Conservation (phyloP, 2,797 vertebrate species). For the Acridotheres tristis region DNA sequence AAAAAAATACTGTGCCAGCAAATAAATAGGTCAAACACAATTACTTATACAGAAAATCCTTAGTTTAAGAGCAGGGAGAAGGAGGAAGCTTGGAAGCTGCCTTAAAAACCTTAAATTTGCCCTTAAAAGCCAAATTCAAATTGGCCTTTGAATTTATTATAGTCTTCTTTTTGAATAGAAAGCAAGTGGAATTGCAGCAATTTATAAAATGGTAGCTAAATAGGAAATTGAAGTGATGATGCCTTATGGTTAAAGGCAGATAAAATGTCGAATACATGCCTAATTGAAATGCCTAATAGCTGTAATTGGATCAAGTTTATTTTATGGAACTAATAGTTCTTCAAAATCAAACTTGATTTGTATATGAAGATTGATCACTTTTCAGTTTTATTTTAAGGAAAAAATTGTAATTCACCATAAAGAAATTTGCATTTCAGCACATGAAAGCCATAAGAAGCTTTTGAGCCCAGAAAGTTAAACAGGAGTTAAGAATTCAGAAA, state of each 20-base stretch:
- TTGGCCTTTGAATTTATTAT: constrained; percentile 16
- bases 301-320: neutral
- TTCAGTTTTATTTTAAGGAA: neutral
- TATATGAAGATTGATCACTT: neutral
- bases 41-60: constrained; percentile 59
- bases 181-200: constrained; percentile 30
- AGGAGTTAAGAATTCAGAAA: neutral
- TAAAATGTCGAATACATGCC: neutral
- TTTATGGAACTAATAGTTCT: neutral
- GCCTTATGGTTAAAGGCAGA: neutral
- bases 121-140: neutral
- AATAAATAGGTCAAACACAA: constrained; percentile 66
- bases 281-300: constrained; percentile 14
- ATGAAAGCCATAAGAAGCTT: neutral
- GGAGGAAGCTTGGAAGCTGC: constrained; percentile 16
- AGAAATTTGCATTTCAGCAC: neutral
- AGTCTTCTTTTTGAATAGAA: neutral
- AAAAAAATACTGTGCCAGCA: constrained; percentile 1
- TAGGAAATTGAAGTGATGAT: neutral
- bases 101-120: constrained; percentile 17
- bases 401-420: neutral
- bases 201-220: constrained; percentile 23
- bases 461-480: neutral
- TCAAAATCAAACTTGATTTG: neutral
- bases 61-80: neutral